These are phyloP conservation scores for Cossypha dichroa DNA, from an alignment of 2,797 vertebrate species.

Conservation along the genomic window DNA sequence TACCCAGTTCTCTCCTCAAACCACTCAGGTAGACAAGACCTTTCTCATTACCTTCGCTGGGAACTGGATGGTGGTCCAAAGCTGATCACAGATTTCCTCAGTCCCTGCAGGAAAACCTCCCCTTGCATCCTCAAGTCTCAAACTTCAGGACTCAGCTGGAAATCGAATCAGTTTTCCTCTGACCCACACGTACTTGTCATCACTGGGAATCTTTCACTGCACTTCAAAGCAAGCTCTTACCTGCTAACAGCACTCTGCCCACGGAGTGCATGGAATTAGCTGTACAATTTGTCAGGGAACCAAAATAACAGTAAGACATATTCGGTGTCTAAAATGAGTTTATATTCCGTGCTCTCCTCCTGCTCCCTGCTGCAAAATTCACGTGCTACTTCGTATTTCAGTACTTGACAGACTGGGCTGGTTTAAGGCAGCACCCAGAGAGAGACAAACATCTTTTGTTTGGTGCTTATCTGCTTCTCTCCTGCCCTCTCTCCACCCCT, in stretches of 20 bases:
- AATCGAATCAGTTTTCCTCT: not conserved
- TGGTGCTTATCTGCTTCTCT: not conserved
- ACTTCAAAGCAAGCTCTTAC: not conserved
- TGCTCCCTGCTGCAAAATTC: not conserved
- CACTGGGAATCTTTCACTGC: not conserved
- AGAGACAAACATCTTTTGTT: slow-evolving; percentile 60
- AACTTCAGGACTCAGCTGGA: not conserved
- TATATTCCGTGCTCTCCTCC: not conserved
- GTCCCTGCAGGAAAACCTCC: not conserved
- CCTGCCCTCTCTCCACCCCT: not conserved
- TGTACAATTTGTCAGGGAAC: not conserved
- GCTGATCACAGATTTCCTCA: not conserved
- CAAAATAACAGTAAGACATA: not conserved
- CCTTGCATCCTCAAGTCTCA: not conserved
- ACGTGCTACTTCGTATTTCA: not conserved
- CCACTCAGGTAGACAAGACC: not conserved
- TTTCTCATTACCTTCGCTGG: not conserved
- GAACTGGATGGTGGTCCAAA: not conserved
- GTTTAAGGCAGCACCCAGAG: not conserved
- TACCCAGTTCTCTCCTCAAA: not conserved
- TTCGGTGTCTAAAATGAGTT: not conserved
- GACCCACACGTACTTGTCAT: not conserved
- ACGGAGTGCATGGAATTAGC: not conserved
- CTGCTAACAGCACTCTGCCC: not conserved
- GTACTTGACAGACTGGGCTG: not conserved